A percentile compares a stretch with the other conserved stretches of the same genome.
Evolutionary conservation across 2,113 vertebrate species (phyloP).

Genomic region (Origma solitaria): DNA sequence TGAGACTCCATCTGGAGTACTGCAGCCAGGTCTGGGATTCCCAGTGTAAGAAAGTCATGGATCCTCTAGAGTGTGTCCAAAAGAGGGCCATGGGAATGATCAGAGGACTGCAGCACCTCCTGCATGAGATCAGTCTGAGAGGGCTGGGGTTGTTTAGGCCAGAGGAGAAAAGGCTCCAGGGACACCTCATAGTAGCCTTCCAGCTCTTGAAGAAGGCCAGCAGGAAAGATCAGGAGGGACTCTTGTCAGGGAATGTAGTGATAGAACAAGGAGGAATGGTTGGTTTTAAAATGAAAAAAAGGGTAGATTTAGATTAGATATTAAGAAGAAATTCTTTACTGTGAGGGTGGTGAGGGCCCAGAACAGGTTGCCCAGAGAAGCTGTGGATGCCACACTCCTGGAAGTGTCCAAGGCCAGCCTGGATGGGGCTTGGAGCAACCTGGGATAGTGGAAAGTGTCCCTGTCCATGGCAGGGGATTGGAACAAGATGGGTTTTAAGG

Average conservation of each 20-base stretch:
- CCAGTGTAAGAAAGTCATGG: neutral
- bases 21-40: neutral
- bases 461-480: neutral
- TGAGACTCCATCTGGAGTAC: neutral
- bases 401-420: neutral
- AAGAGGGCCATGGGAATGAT: neutral
- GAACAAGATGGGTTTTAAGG: neutral
- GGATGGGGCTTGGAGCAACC: neutral
- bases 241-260: too few relatives aligned
- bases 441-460: neutral
- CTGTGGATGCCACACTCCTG: neutral
- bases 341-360: fast-evolving
- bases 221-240: neutral
- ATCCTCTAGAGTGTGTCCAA: fast-evolving
- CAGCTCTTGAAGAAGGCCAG: neutral
- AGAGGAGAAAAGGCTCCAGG: neutral
- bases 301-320: neutral
- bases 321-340: neutral
- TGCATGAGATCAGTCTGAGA: neutral
- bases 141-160: neutral
- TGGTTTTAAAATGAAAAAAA: neutral
- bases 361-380: neutral
- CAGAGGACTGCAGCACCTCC: neutral
- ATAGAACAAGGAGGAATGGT: neutral
- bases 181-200: neutral